Conservation (phyloP, 2,888 invertebrate genomes). For the Cephalotes varians region DNA sequence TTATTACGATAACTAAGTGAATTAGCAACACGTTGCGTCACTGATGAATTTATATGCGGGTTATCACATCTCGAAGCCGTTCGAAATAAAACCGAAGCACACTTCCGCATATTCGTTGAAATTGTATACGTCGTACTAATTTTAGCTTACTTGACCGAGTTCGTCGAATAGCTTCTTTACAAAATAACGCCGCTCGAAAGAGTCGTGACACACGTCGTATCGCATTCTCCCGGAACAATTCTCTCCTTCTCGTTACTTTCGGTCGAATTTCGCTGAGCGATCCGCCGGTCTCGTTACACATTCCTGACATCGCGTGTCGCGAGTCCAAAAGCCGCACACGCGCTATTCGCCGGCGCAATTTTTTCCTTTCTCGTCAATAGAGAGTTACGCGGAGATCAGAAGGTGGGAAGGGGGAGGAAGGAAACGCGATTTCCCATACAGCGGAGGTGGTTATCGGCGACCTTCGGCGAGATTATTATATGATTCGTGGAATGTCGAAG, state of each 20-base stretch:
- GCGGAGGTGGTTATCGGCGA: conserved; percentile 61
- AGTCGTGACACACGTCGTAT: conserved; percentile 25
- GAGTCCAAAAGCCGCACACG: conserved; percentile 12
- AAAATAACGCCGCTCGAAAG: conserved; percentile 43
- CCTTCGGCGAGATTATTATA: conserved; percentile 75
- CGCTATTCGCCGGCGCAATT: conserved; percentile 17
- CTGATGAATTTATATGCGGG: conserved; percentile 12
- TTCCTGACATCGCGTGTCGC: conserved; percentile 32
- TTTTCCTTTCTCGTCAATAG: neutral
- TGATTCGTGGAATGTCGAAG: conserved; percentile 74
- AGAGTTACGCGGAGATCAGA: neutral
- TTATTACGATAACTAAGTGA: conserved; percentile 19
- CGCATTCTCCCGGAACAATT: conserved; percentile 3
- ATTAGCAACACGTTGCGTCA: neutral
- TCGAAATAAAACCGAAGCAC: conserved; percentile 38
- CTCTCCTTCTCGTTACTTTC: conserved; percentile 9
- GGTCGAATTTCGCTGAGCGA: conserved; percentile 14
- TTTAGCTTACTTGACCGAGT: conserved; percentile 47
- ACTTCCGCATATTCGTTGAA: conserved; percentile 45
- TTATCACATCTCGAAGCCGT: conserved; percentile 20
- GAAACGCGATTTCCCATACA: conserved; percentile 61
- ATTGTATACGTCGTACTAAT: conserved; percentile 48
- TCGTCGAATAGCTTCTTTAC: conserved; percentile 45
- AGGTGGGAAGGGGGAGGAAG: conserved; percentile 7
- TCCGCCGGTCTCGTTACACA: conserved; percentile 21